These are phyloP conservation scores for Momotus momota DNA, from an alignment of 2,797 vertebrate genomes.

Conservation along the genomic window DNA sequence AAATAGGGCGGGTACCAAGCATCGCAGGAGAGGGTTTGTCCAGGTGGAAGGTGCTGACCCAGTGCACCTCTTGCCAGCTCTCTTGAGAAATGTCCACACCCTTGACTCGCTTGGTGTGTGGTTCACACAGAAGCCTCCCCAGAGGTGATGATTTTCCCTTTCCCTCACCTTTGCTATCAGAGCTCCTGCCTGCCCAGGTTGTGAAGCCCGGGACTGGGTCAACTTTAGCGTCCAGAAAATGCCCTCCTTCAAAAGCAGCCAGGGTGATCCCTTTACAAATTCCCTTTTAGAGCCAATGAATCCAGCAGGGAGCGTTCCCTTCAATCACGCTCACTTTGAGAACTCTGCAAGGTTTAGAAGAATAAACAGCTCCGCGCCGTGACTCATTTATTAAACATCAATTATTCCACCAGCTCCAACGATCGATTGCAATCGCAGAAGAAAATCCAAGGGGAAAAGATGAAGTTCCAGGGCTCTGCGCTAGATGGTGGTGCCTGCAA, in stretches of 20 bases:
- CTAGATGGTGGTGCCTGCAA: slow-evolving; percentile 57
- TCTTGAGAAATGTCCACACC: not conserved
- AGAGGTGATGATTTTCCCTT: not conserved
- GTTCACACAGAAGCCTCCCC: not conserved
- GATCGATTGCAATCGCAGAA: not conserved
- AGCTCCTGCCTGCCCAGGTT: not conserved
- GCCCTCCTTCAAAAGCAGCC: not conserved
- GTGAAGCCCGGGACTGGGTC: not conserved
- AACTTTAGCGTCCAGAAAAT: not conserved
- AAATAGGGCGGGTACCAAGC: not conserved
- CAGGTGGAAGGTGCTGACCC: not conserved
- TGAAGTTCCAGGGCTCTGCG: not conserved
- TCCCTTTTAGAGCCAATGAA: not conserved
- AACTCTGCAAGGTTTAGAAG: not conserved
- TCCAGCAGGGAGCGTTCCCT: not conserved
- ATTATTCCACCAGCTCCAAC: not conserved
- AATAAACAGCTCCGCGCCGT: not conserved
- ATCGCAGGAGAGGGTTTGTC: not conserved
- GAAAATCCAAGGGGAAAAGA: not conserved
- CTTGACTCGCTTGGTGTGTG: not conserved
- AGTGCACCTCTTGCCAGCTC: not conserved
- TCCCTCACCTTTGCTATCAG: not conserved
- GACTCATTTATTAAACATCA: not conserved
- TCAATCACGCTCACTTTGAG: not conserved
- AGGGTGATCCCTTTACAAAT: not conserved